Evolutionary conservation across 2,113 vertebrate genomes (phyloP), one percentile per base, ranked within the genome.

Genomic region (Percina caprodes): DNA sequence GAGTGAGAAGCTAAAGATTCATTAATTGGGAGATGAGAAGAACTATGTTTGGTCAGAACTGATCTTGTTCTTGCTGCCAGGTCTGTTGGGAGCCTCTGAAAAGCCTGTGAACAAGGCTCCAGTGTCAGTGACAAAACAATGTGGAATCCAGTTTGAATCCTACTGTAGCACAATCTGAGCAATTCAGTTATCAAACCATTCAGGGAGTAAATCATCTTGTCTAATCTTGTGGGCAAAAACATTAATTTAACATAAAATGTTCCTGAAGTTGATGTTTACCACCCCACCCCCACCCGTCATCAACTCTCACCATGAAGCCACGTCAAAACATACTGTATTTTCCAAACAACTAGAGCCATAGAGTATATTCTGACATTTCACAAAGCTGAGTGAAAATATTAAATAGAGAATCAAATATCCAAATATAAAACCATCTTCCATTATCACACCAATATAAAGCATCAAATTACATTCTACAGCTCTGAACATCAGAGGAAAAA

Each of bases 401-500:
- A 94, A 96, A 96, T 96, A 96, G 94, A 94, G 94, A 94, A 89
- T 88, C 73, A 96, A 96, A 94, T 95, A 96, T 96, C 94, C 62
- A 89, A 96, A 96, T 95, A 95, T 96, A 96, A 96, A 88, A 79
- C 68, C 63, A 69, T 74, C 95, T 94, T 95, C 93, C 92, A 94
- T 83, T 95, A 80, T 95, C 94, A 97, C 96, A 95, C 94, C 91
- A 33, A 85, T 95, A 84, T 95, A 96, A 95, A 96, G 93, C 95
- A 95, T 96, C 92, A 95, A 92, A 95, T 96, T 96, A 98, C 97
- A 97, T 98, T 97, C 96, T 97, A 95, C 94, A 96, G 89, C 94
- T 91, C 94, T 95, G 96, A 95, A 96, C 72, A 93, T 96, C 94
- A 88, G 94, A 77, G 49, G 21, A 92, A 94, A 95, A 95, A 93